Evolutionary conservation across 2,113 vertebrate genomes (phyloP).

Genomic region (Stigmatopora argus): DNA sequence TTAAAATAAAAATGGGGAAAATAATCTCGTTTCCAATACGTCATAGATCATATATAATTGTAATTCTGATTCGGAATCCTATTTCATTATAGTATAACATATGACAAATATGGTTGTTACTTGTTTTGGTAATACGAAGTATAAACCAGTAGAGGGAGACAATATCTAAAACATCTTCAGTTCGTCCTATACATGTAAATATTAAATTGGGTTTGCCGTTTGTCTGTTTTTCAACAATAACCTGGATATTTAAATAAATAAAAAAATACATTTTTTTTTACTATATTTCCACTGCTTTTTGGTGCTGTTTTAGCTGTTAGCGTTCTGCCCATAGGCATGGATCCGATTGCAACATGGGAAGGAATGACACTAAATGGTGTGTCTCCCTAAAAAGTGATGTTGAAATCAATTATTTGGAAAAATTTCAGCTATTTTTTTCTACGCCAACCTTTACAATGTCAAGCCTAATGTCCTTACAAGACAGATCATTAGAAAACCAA

Average conservation of each 20-base stretch:
- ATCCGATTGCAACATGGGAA: not conserved
- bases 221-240: not conserved
- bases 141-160: constrained; percentile 34
- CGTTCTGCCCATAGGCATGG: not conserved
- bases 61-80: too few species aligned
- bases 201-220: not conserved
- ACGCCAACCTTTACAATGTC: not conserved
- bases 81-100: too few species aligned
- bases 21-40: too few species aligned
- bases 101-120: not conserved
- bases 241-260: too few species aligned
- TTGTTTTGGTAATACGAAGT: not conserved
- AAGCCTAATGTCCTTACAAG: not conserved
- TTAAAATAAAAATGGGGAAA: too few species aligned
- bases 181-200: too few species aligned
- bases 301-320: not conserved
- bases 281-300: not conserved
- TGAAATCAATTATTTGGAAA: not conserved
- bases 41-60: too few species aligned
- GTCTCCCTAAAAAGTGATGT: not conserved
- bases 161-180: not conserved
- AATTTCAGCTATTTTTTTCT: not conserved
- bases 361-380: not conserved
- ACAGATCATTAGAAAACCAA: not conserved
- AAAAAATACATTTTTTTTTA: too few species aligned